Evolutionary conservation across 2,113 vertebrate genomes (phyloP).

Genomic region (Myotis lucifugus): DNA sequence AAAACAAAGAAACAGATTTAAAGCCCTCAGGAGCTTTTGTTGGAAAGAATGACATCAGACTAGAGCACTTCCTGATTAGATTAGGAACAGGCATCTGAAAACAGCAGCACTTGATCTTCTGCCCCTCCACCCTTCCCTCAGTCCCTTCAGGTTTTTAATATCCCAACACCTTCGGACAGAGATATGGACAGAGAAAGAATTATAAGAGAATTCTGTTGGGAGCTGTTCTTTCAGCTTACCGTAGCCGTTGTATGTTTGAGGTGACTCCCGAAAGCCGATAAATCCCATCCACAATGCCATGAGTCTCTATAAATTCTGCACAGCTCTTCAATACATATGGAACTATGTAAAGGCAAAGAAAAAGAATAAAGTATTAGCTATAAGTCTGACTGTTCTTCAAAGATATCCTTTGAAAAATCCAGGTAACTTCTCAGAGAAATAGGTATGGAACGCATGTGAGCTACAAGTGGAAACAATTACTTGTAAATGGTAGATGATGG

Average conservation of each 20-base stretch:
- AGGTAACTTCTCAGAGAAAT: conserved; percentile 41
- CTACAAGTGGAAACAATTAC: conserved; percentile 13
- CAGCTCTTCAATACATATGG: conserved; percentile 96
- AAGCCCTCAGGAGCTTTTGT: conserved; percentile 16
- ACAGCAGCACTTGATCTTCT: background rate
- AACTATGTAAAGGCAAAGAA: conserved; percentile 85
- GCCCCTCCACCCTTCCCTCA: background rate
- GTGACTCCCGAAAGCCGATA: conserved; percentile 98
- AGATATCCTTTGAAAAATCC: background rate
- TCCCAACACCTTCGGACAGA: background rate
- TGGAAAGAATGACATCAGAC: conserved; percentile 49
- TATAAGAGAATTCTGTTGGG: background rate
- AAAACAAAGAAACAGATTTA: conserved; percentile 42
- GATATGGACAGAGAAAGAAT: background rate
- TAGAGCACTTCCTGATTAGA: conserved; percentile 41
- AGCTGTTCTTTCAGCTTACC: conserved; percentile 82
- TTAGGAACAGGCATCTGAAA: conserved; percentile 19
- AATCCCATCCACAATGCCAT: conserved; percentile 98
- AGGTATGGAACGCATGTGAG: background rate
- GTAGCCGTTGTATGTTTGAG: conserved; percentile 97
- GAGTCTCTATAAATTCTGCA: conserved; percentile 96
- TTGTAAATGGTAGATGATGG: background rate
- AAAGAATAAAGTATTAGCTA: conserved; percentile 2
- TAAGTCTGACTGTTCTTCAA: conserved; percentile 16
- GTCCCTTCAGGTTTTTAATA: background rate